These are phyloP conservation scores for Cebuella pygmaea DNA, from an alignment of 2,797 vertebrate genomes.

Conservation along the genomic window DNA sequence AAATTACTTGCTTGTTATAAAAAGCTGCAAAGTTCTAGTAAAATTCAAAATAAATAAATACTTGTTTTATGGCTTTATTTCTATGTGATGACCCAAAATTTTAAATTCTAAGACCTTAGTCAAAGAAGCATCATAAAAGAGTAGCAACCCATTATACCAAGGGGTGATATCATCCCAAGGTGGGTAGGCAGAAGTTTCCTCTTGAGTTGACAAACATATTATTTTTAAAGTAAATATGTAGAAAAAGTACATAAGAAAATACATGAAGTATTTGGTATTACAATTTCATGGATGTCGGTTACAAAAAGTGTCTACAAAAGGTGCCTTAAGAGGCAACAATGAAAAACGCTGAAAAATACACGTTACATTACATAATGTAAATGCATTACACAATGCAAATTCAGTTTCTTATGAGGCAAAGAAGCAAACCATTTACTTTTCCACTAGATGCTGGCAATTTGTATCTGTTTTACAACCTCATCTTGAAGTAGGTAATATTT, in stretches of 20 bases:
- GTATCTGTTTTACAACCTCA: not conserved
- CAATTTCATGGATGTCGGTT: not conserved
- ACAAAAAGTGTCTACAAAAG: not conserved
- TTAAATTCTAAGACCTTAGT: not conserved
- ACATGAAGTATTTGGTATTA: not conserved
- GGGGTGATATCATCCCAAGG: rapidly evolving
- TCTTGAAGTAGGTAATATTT: not conserved
- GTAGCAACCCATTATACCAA: not conserved
- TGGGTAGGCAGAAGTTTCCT: not conserved
- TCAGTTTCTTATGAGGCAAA: not conserved
- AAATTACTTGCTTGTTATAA: not conserved
- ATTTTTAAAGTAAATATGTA: not conserved
- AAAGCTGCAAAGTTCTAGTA: not conserved
- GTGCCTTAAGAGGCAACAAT: not conserved
- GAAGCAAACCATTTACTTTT: not conserved
- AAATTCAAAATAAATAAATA: not conserved
- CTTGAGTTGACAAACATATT: not conserved
- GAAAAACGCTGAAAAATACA: not conserved
- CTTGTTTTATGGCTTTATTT: slow-evolving; percentile 31
- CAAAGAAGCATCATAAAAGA: not conserved
- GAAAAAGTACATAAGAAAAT: not conserved
- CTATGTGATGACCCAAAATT: not conserved
- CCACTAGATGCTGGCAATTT: not conserved
- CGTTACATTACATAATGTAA: not conserved
- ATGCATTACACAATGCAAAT: not conserved